Evolutionary conservation across 2,113 vertebrate species (phyloP), one percentile per base, ranked within the genome.

Genomic region (Neolamprologus caudopunctatus): DNA sequence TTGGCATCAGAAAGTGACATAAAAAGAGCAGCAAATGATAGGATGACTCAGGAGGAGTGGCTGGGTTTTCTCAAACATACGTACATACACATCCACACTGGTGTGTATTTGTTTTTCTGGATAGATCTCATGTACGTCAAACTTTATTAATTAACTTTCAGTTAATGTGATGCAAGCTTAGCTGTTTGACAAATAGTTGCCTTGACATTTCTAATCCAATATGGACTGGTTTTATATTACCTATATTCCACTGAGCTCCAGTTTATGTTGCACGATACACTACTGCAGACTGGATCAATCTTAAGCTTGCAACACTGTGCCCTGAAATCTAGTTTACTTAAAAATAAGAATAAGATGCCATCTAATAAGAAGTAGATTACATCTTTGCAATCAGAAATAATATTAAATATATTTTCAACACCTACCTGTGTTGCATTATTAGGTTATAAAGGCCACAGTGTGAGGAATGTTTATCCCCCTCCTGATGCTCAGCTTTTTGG

Each of bases 1-100:
- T 88, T 91, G 92, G 89, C 92, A 88, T 51, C 81, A 63, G 5
- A 88, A 90, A 85, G 80, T 82, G 85, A 92, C 81, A 91, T 61
- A 78, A 85, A 66, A 61, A 80, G 53, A 66, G 14, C 54, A 40
- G 57, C 53, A 24, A 87, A 73, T 85, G 61, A 87, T 47, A 28
- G 51, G 45, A 55, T 55, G 11, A 42, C 71, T 73, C 61, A 75
- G 13, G 78, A 80, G 68, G 83, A 53, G 45, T 87, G 78, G 57
- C 54, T 90, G 55, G 13, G 51, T 17, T 75, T 82, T 61, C n/a
- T 80, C 78, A 37, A 24, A 26, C 5, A 5, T n/a, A 58, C 17
- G 5, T 16, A 73, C 5, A 28, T 73, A 55, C 6, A 24, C 6
- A 66, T 78, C 53, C 37, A 54, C 11, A 9, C 53, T 66, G 80